Percentiles rank a stretch among this genome's conserved stretches.
phyloP scores from a whole-genome alignment of 2,797 vertebrate genomes.

The Enteromius trimaculatus region DNA sequence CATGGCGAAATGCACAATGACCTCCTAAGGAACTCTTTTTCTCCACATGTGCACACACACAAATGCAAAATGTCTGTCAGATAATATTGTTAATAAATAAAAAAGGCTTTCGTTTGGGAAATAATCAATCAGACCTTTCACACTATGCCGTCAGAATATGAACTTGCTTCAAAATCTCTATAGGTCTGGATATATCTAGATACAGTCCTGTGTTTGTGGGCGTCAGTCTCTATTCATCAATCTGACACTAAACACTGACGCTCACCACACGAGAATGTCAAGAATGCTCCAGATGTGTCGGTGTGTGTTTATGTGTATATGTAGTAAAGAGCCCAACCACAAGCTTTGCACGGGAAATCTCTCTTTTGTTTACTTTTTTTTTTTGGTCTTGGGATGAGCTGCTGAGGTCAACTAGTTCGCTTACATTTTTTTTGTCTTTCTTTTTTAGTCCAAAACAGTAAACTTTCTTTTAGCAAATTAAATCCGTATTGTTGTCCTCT shows the following conservation, averaged over 20 bases:
- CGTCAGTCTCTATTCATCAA: conserved; percentile 32
- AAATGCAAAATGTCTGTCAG: not conserved
- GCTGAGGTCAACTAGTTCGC: not conserved
- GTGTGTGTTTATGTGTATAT: conserved; percentile 33
- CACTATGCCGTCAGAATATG: not conserved
- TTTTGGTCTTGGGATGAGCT: not conserved
- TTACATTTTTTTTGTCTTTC: not conserved
- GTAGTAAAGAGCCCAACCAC: conserved; percentile 6
- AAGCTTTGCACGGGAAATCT: conserved; percentile 10
- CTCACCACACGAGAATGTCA: conserved; percentile 50
- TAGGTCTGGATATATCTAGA: conserved; percentile 14
- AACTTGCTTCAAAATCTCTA: not conserved
- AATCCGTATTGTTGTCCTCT: not conserved
- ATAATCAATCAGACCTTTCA: not conserved
- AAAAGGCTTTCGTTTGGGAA: not conserved
- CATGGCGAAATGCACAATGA: conserved; percentile 29
- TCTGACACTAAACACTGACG: conserved; percentile 34
- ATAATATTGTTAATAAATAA: not conserved
- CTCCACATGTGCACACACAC: not conserved
- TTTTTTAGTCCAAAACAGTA: not conserved
- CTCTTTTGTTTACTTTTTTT: not conserved
- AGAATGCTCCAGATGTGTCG: conserved; percentile 56
- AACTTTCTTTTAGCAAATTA: not conserved
- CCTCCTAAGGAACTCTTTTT: conserved; percentile 9
- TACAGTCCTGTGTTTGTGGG: conserved; percentile 5